Evolutionary conservation across 2,888 invertebrate genomes (phyloP), one percentile per base, ranked within the genome.

Genomic region (Selenia dentaria): DNA sequence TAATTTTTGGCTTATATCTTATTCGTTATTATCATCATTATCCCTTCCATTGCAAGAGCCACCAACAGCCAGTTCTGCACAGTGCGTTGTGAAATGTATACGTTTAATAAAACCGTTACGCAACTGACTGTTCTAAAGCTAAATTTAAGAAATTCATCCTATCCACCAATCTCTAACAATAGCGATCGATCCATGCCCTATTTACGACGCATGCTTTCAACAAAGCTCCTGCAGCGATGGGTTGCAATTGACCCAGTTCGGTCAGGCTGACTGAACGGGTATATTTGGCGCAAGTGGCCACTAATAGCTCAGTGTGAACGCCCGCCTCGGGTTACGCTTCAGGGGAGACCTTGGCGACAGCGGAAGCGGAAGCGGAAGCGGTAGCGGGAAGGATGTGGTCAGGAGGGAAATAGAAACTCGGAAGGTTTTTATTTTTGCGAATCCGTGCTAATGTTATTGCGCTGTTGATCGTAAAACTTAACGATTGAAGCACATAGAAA

Each of bases 191-290:
- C 11, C 9, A 32, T 26, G 38, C 12, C 40, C 46, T 35, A 40
- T 40, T 31, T 26, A 26, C 13, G 24, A 9, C 26, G 31, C 27
- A 13, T 14, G 6, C 26, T 32, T 33, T 31, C 35, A 34, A 38
- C 28, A 48, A 26, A 26, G 35, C 42, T 26, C 34, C 25, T 37
- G 35, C 47, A 29, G 33, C 42, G 40, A 33, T 31, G 29, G 35
- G 29, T 20, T 47, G 46, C 43, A 51, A 55, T 53, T 53, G 54
- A 57, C 56, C 54, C 42, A 57, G 40, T 49, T 56, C 38, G 29
- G 28, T 22, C 26, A 6, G 35, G 24, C 27, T 10, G 25, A 25
- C 20, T 9, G 34, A 12, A 12, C 22, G 28, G 2, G 35, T 54
- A 56, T 46, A 56, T 54, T 56, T 50, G 50, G 47, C 41, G 34